phyloP scores from a whole-genome alignment of 2,797 vertebrate genomes.

The Rallus crepitans region DNA sequence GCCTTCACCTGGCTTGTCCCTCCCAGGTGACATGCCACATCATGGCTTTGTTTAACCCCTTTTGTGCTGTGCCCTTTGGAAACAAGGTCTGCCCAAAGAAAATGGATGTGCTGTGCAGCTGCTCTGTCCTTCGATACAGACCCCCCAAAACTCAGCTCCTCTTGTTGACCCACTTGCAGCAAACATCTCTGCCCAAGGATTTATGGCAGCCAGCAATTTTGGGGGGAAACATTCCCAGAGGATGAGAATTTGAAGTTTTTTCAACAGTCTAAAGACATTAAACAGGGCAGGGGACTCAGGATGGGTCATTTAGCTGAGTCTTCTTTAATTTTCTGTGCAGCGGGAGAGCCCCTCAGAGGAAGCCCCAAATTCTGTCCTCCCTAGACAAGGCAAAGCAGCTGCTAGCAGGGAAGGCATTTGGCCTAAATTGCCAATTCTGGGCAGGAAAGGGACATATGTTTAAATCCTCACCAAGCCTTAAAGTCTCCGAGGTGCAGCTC shows the following conservation, averaged over 20 bases:
- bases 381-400: neutral
- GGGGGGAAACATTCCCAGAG: neutral
- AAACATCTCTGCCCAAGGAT: fast-evolving
- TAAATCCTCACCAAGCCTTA: neutral
- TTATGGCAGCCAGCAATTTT: neutral
- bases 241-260: neutral
- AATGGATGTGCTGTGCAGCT: neutral
- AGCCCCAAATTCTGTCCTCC: neutral
- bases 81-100: neutral
- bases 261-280: neutral
- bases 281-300: neutral
- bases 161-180: neutral
- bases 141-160: neutral
- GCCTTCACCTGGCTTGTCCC: neutral
- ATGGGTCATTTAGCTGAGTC: neutral
- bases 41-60: neutral
- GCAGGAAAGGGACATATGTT: neutral
- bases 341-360: neutral
- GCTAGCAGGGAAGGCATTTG: neutral
- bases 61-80: neutral
- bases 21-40: neutral
- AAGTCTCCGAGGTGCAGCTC: neutral
- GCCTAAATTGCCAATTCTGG: neutral
- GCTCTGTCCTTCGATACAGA: neutral
- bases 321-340: neutral